Percentiles rank a stretch among this genome's conserved stretches.
Conservation (phyloP, 2,888 invertebrate genomes). For the Aproaerema taeniolella region DNA sequence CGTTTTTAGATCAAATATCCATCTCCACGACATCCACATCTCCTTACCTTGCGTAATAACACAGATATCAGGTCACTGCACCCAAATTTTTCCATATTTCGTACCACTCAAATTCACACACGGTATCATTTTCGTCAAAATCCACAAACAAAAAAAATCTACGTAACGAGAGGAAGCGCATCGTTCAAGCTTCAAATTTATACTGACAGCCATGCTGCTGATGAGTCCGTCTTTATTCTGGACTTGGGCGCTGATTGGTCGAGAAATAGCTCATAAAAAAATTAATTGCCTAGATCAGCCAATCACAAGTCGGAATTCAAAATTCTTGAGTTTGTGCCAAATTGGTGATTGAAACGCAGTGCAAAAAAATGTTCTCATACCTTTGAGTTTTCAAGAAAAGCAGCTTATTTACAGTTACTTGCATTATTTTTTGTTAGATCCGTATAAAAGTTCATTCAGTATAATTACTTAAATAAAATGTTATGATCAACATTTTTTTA, state of each 20-base stretch:
- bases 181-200: conserved; percentile 94
- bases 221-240: conserved; percentile 90
- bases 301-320: conserved; percentile 47
- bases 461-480: too few species aligned
- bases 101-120: conserved; percentile 70
- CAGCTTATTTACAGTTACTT: too few species aligned
- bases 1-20: too few species aligned
- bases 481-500: too few species aligned
- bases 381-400: too few species aligned
- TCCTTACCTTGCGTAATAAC: conserved; percentile 57
- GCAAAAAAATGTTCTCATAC: conserved; percentile 2
- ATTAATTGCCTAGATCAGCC: conserved; percentile 37
- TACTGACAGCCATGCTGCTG: conserved; percentile 97
- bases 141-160: conserved; percentile 77
- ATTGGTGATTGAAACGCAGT: conserved; percentile 14
- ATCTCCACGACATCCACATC: too few species aligned
- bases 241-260: conserved; percentile 82
- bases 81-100: conserved; percentile 75
- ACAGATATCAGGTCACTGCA: conserved; percentile 67
- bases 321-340: conserved; percentile 54
- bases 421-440: too few species aligned
- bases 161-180: conserved; percentile 89
- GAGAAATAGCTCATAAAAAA: conserved; percentile 46
- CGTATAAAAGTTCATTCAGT: too few species aligned
- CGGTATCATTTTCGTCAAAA: conserved; percentile 73